phyloP scores from a whole-genome alignment of 2,797 vertebrate genomes.

The Triplophysa yarkandensis region DNA sequence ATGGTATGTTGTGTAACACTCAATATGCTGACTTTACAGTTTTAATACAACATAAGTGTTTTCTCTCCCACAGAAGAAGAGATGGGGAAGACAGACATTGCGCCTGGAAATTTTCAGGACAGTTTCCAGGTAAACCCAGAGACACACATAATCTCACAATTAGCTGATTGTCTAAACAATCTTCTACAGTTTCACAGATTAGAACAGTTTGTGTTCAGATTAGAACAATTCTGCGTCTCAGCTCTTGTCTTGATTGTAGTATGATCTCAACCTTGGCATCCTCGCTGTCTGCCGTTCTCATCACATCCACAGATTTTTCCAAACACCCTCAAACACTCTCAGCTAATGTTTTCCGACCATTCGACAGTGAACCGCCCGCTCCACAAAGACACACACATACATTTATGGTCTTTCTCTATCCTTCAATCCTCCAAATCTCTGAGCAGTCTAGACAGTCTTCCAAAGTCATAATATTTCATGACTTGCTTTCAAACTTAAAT shows the following conservation, averaged over 20 bases:
- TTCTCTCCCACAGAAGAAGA: conserved; percentile 87
- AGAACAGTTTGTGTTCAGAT: not conserved
- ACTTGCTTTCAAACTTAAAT: not conserved
- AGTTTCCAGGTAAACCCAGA: conserved; percentile 80
- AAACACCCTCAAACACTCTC: conserved; percentile 9
- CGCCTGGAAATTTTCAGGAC: conserved; percentile 85
- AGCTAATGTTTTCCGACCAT: conserved; percentile 41
- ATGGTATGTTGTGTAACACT: not conserved
- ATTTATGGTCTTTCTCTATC: conserved; percentile 7
- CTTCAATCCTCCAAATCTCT: conserved; percentile 19
- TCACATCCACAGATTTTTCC: conserved; percentile 33
- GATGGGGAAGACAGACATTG: conserved; percentile 84
- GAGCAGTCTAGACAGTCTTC: conserved; percentile 15
- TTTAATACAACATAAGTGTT: conserved; percentile 7
- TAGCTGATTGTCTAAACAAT: conserved; percentile 12
- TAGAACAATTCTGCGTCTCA: not conserved
- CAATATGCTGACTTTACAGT: not conserved
- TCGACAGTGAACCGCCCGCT: conserved; percentile 33
- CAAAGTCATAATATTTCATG: not conserved
- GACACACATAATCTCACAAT: not conserved
- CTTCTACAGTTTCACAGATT: conserved; percentile 13
- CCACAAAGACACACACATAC: conserved; percentile 17
- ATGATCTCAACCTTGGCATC: conserved; percentile 41
- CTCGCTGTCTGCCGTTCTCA: conserved; percentile 39
- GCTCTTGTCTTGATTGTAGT: conserved; percentile 17